phyloP scores from a whole-genome alignment of 2,888 invertebrate species.

The Ophion slaviceki region DNA sequence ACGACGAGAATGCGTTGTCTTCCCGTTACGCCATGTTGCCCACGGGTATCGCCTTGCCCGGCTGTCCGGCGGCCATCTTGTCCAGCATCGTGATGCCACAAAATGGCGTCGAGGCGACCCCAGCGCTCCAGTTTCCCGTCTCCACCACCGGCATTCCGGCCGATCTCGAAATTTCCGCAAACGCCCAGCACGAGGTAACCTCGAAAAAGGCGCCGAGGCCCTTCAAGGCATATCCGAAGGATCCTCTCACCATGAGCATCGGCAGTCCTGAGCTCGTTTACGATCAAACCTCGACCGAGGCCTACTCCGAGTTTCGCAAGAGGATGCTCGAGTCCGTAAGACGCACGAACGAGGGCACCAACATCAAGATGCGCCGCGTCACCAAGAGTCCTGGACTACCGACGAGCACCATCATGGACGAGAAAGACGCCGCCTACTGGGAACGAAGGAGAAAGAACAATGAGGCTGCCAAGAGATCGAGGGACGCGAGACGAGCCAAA shows the following conservation, averaged over 20 bases:
- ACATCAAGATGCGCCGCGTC: constrained; percentile 88
- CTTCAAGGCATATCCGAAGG: constrained; percentile 90
- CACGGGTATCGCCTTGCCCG: constrained; percentile 59
- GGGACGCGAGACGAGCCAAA: constrained; percentile 94
- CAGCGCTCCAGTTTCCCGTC: constrained; percentile 51
- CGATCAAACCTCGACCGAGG: constrained; percentile 87
- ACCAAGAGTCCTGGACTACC: constrained; percentile 73
- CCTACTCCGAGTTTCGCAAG: constrained; percentile 89
- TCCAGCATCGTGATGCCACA: constrained; percentile 23
- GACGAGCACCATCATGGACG: constrained; percentile 73
- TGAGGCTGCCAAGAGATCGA: constrained; percentile 96
- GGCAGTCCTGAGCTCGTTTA: constrained; percentile 84
- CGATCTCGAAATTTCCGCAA: background rate
- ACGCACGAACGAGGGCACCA: constrained; percentile 87
- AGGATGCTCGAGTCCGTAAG: constrained; percentile 88
- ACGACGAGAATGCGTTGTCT: background rate
- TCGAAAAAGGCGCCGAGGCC: constrained; percentile 85
- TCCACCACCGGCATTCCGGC: constrained; percentile 31
- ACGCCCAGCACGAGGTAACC: constrained; percentile 62
- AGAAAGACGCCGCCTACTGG: constrained; percentile 93
- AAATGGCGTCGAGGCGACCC: constrained; percentile 25
- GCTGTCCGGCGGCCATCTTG: constrained; percentile 42
- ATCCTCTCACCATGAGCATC: constrained; percentile 87
- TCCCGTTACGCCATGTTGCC: constrained; percentile 63
- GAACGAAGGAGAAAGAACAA: constrained; percentile 96